Base-by-base conservation (phyloP, 2,113 vertebrate genomes). In the Lophius piscatorius region DNA sequence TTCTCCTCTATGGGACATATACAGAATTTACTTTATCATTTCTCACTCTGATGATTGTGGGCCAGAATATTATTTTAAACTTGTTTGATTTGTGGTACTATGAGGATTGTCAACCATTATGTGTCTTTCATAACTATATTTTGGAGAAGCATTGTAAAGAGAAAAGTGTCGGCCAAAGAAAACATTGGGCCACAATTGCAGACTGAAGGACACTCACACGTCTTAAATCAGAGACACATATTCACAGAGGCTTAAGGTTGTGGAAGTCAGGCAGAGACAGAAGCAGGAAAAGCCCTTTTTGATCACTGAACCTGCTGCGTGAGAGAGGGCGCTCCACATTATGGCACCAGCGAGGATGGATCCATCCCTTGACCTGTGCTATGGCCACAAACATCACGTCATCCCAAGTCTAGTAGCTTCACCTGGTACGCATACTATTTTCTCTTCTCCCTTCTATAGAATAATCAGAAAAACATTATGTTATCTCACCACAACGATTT, bases 261-360 rank as follows among this genome's bases (percentile, higher is more conserved):
- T 80, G 65, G 73, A 70, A 55, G 63, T 83, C 63, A 82, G 80
- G 74, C 76, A 71, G 76, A 82, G 76, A 80, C 63, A 81, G 67
- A 76, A 82, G 73, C 80, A 71, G 76, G 75, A 83, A 80, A 90
- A 88, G 81, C 82, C 85, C 83, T 87, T 88, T 82, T 88, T 85
- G 80, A 89, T 87, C 75, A 80, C 74, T 79, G 78, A 70, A 80
- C 76, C 84, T 85, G 64, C 70, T 82, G 70, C 62, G 54, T 65
- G 75, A 59, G 44, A 73, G 76, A 64, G 69, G 56, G 74, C 42
- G 20, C 47, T 81, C 76, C 48, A 84, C 50, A 26, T 79, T 66
- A 81, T 81, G 79, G 79, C 67, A 75, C 71, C 46, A 58, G 52
- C 51, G 59, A 68, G 54, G 55, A 69, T 18, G 28, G 21, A 60